Conservation (phyloP, 2,888 invertebrate genomes). For the Trissolcus japonicus region DNA sequence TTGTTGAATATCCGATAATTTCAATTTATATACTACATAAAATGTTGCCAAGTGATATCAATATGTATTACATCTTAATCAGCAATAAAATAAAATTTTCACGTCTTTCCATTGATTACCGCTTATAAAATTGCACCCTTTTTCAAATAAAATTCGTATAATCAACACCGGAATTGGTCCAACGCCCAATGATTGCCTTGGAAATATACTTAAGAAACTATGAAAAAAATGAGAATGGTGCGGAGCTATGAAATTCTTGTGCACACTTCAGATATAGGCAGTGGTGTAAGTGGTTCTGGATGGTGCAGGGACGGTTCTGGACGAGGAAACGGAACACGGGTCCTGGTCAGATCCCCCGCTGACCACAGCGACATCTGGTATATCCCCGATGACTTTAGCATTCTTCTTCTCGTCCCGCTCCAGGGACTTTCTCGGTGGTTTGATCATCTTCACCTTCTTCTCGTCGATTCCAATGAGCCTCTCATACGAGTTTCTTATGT, state of each 20-base stretch:
- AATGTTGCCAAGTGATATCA: too few species aligned
- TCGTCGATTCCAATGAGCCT: conserved; percentile 27
- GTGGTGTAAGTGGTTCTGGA: conserved; percentile 74
- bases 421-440: conserved; percentile 46
- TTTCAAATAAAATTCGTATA: too few species aligned
- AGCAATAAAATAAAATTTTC: too few species aligned
- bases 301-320: conserved; percentile 72
- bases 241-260: conserved; percentile 10
- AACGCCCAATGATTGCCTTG: too few species aligned
- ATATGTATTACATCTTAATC: too few species aligned
- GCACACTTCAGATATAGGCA: conserved; percentile 70
- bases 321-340: conserved; percentile 70
- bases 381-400: conserved; percentile 63
- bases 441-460: conserved; percentile 30
- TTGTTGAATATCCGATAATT: too few species aligned
- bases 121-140: too few species aligned
- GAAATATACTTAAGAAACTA: neutral
- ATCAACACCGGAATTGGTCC: too few species aligned
- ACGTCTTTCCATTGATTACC: too few species aligned
- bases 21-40: too few species aligned
- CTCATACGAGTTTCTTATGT: conserved; percentile 6
- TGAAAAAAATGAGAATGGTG: conserved; percentile 18
- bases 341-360: conserved; percentile 66
- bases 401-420: conserved; percentile 16
- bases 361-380: conserved; percentile 69